A percentile compares a stretch with the other conserved stretches of the same genome.
Evolutionary conservation across 23 tunicate species (phyloP).

Genomic region (Halocynthia aurantium): DNA sequence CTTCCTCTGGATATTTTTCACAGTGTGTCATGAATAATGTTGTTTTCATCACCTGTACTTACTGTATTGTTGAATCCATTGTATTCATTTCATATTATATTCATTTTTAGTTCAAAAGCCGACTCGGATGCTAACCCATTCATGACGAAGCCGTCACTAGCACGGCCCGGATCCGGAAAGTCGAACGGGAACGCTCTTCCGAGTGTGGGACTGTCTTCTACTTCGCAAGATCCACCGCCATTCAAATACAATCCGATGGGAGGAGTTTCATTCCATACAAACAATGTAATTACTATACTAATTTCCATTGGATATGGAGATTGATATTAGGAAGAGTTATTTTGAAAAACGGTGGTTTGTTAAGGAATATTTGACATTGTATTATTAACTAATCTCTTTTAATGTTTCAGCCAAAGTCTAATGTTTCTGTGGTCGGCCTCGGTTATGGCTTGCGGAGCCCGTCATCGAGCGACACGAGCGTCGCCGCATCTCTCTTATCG

Average conservation of each 20-base stretch:
- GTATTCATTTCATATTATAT: background rate
- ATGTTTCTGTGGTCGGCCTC: conserved; percentile 62
- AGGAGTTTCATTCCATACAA: conserved; percentile 61
- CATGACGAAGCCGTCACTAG: conserved; percentile 20
- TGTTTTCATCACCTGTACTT: background rate
- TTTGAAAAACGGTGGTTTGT: no score
- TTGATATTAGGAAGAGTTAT: no score
- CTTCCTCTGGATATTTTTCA: background rate
- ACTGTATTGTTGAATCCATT: background rate
- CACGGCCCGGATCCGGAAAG: conserved; percentile 28
- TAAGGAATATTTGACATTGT: no score
- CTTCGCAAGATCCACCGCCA: conserved; percentile 33
- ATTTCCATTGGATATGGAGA: background rate
- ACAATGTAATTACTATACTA: conserved; percentile 17
- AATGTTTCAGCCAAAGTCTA: conserved; percentile 21
- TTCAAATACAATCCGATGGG: conserved; percentile 75
- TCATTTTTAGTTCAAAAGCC: background rate
- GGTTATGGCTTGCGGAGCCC: conserved; percentile 3
- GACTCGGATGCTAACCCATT: conserved; percentile 20
- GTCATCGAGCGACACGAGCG: background rate
- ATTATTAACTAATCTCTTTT: no score
- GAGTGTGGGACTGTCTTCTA: background rate
- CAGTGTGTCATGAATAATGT: no score
- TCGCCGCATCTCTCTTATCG: background rate
- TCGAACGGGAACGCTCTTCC: conserved; percentile 10